These are phyloP conservation scores for Ylistrum balloti DNA, from an alignment of 1,140 invertebrate species.

Conservation along the genomic window DNA sequence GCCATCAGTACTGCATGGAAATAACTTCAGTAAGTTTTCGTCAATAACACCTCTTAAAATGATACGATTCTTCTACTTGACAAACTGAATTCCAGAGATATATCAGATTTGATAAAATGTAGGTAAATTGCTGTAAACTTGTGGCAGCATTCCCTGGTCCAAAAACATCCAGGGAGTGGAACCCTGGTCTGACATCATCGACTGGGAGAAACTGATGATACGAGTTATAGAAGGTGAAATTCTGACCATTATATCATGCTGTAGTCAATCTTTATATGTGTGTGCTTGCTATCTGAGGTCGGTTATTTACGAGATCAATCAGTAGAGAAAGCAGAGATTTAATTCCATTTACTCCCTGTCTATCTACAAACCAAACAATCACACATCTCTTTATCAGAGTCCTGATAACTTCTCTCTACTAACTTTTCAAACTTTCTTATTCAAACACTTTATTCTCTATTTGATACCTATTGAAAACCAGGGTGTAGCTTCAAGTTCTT, in stretches of 20 bases:
- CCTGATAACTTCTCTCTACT: not conserved
- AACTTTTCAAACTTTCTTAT: not conserved
- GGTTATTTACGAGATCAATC: conserved; percentile 35
- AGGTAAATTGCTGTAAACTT: not conserved
- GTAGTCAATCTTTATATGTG: conserved; percentile 39
- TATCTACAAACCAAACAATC: conserved; percentile 29
- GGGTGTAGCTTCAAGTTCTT: not conserved
- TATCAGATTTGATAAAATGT: not conserved
- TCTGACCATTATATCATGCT: not conserved
- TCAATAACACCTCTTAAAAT: not conserved
- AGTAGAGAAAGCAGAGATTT: conserved; percentile 10
- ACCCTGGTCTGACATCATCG: too few relatives aligned
- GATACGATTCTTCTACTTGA: not conserved
- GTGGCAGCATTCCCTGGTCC: conserved; percentile 6
- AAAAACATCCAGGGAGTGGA: not conserved
- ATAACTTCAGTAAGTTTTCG: not conserved
- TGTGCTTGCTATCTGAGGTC: not conserved
- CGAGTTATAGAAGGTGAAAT: not conserved
- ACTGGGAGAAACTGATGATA: not conserved
- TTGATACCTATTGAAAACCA: not conserved
- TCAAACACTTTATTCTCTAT: not conserved
- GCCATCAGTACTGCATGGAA: too few relatives aligned
- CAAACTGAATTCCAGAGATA: not conserved
- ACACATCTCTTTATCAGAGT: not conserved
- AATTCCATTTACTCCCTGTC: conserved; percentile 25